Evolutionary conservation across 2,113 vertebrate genomes (phyloP).

Genomic region (Nycticorax nycticorax): DNA sequence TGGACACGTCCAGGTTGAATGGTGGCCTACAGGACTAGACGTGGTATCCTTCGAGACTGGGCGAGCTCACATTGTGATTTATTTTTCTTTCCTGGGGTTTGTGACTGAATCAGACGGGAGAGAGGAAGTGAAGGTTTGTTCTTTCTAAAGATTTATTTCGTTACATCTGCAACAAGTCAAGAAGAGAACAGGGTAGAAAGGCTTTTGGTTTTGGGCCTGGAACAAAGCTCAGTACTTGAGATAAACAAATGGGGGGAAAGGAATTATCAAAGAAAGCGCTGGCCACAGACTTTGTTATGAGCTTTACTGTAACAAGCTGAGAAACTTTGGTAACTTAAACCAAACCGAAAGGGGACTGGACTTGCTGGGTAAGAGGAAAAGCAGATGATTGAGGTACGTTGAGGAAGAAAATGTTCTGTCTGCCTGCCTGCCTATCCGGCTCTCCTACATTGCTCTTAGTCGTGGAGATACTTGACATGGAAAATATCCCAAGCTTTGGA

Average conservation of each 20-base stretch:
- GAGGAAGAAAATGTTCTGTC: not conserved
- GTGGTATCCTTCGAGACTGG: not conserved
- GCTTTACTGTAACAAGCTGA: conserved; percentile 31
- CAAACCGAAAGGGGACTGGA: not conserved
- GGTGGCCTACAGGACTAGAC: not conserved
- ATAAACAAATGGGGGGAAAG: conserved; percentile 66
- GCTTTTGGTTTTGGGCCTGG: conserved; percentile 67
- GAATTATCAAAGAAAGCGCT: conserved; percentile 61
- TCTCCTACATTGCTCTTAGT: accelerated
- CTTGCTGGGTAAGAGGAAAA: not conserved
- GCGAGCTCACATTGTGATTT: conserved; percentile 14
- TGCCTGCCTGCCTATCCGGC: not conserved
- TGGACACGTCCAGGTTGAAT: not conserved
- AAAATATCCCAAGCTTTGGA: not conserved
- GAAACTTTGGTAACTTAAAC: conserved; percentile 36
- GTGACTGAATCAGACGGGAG: conserved; percentile 10
- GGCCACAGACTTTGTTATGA: conserved; percentile 48
- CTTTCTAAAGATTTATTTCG: conserved; percentile 64
- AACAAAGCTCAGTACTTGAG: conserved; percentile 65
- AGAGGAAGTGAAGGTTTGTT: conserved; percentile 64
- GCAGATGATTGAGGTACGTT: not conserved
- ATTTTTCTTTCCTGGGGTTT: conserved; percentile 68
- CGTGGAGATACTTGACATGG: not conserved
- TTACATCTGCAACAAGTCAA: conserved; percentile 66
- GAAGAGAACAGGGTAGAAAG: conserved; percentile 46